Base-by-base conservation (phyloP, 1,140 invertebrate genomes). In the Pachypeltis micranthus region DNA sequence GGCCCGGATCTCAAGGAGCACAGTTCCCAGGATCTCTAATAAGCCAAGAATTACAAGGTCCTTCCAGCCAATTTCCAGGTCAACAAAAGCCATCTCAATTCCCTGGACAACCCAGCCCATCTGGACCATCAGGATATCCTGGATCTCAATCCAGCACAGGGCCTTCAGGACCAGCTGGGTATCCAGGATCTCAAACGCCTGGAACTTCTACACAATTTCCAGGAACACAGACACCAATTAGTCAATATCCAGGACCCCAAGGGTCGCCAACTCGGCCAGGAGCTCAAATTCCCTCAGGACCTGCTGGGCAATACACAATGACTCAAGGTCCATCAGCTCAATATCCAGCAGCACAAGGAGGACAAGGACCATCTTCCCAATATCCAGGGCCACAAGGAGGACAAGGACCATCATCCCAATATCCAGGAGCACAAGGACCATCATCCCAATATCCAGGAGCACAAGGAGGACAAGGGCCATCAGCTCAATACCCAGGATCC, bases 221-320 rank as follows among this genome's bases (percentile, higher is more conserved):
- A 67, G 68, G 56, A 63, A 61, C 39, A 59, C 59, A 58, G 67
- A 44, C 61, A 44, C 61, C 65, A 44, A 27, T 70, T 59, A 67
- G 64, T 25, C 61, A 54, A 63, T 25, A 67, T 25, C 68, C 64
- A 55, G 69, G 65, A 58, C 58, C 26, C 47, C 66, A 65, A 59
- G 66, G 66, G 63, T 44, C 65, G n/a, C 66, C 62, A 25, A 65
- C 66, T 47, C 66, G 66, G 26, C 69, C 72, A 12, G 64, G 67
- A n/a, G 61, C 65, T 44, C 58, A 64, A 61, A 66, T 69, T 55
- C 65, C 68, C 27, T 70, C 69, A 68, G 66, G 67, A 62, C 7
- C 57, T 63, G 65, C 66, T 67, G 65, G 67, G 63, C 57, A 65
- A 65, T 67, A 65, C 27, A 70, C 69, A 68, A 65, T 67, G 59